A percentile compares a stretch with the other conserved stretches of the same genome.
Conservation (phyloP, 2,888 invertebrate genomes). For the Drosophila putrida region DNA sequence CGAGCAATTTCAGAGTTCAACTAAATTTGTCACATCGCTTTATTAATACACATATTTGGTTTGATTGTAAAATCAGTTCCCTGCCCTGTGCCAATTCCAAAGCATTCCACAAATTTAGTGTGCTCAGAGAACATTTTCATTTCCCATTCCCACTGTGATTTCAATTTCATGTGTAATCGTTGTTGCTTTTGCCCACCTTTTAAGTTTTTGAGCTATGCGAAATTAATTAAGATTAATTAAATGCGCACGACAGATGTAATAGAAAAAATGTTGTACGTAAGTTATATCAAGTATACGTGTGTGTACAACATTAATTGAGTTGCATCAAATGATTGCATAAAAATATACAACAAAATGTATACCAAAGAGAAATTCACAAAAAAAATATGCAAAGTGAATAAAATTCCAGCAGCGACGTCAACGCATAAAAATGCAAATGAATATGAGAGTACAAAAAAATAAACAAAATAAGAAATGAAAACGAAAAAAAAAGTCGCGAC, state of each 20-base stretch:
- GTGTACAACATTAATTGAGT: conserved; percentile 38
- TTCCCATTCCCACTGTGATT: conserved; percentile 5
- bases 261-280: background rate
- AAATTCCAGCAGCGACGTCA: conserved; percentile 45
- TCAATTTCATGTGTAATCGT: conserved; percentile 8
- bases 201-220: conserved; percentile 5
- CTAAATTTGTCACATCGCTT: background rate
- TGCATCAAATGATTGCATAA: conserved; percentile 37
- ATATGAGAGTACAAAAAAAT: conserved; percentile 34
- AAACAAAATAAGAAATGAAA: conserved; percentile 12
- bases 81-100: conserved; percentile 19
- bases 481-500: conserved; percentile 14
- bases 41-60: background rate
- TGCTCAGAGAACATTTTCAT: background rate
- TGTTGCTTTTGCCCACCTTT: conserved; percentile 5
- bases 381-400: conserved; percentile 49
- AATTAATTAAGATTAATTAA: conserved; percentile 26
- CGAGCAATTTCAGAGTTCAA: background rate
- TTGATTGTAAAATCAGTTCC: background rate
- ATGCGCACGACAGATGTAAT: background rate
- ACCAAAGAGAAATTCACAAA: conserved; percentile 37
- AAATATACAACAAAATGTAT: conserved; percentile 23
- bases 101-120: conserved; percentile 3
- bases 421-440: conserved; percentile 70
- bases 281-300: conserved; percentile 9